phyloP scores from a whole-genome alignment of 2,797 vertebrate genomes.

The Anabacerthia variegaticeps region DNA sequence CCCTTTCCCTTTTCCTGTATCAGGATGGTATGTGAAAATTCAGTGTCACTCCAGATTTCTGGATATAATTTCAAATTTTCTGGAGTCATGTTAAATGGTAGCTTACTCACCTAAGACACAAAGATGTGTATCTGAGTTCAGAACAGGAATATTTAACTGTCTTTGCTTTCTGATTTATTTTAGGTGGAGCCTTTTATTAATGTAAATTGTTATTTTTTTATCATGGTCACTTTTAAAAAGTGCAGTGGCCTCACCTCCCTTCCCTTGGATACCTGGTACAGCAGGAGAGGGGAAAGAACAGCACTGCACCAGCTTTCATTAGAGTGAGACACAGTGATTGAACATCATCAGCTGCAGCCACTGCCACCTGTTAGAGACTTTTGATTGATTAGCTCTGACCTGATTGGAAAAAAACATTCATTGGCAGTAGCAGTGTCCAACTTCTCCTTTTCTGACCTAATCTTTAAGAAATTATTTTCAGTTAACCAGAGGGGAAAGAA shows the following conservation, averaged over 20 bases:
- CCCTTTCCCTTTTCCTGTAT: not conserved
- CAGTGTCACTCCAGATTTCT: not conserved
- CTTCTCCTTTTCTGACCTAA: not conserved
- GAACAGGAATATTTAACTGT: not conserved
- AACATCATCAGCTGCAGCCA: not conserved
- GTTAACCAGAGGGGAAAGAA: not conserved
- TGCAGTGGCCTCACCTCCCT: not conserved
- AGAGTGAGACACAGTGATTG: not conserved
- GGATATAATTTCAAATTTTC: not conserved
- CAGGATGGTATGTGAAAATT: not conserved
- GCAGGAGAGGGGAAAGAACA: not conserved
- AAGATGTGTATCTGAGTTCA: not conserved
- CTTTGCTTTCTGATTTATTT: not conserved
- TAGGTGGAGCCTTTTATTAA: not conserved
- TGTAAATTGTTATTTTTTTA: not conserved
- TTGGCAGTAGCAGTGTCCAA: not conserved
- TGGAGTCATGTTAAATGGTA: not conserved
- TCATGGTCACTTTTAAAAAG: not conserved
- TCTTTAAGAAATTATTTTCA: not conserved
- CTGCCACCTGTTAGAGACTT: not conserved
- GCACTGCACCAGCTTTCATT: not conserved
- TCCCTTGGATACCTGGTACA: not conserved
- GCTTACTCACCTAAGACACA: not conserved
- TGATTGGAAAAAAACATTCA: not conserved
- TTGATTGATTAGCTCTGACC: not conserved